Evolutionary conservation across 2,888 invertebrate genomes (phyloP), one percentile per base, ranked within the genome.

Genomic region (Cheilosia scutellata): DNA sequence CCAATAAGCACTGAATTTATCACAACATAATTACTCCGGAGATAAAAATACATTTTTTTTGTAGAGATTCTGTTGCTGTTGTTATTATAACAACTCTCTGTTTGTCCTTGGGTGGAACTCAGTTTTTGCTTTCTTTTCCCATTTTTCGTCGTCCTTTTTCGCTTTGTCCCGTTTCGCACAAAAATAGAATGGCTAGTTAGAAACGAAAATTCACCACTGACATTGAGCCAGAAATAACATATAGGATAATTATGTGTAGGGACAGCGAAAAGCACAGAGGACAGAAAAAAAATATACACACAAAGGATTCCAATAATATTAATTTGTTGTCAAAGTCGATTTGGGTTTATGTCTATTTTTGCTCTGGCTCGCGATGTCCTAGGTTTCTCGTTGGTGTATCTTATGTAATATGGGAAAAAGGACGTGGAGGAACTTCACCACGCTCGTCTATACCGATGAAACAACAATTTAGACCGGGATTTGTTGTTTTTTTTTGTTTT

Each of bases 361-460:
- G 44, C 60, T 62, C 55, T 74, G 33, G 74, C 68, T 74, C 51
- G 44, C 57, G 58, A 63, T 76, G 76, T 62, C 42, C 60, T 82
- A 75, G 70, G 82, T 72, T 66, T 72, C 68, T 82, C 72, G 71
- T 76, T 76, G 80, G 80, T 68, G 66, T 75, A 75, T 82, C 82
- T 86, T 86, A 86, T 86, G 86, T 86, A 86, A 86, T 86, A 71
- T 68, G 71, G 71, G 76, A 76, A 86, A 80, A 76, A 82, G 66
- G 76, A 76, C 72, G 75, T 86, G 53, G 49, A 80, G 75, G 60
- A 82, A 76, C 66, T 86, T 82, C 86, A 86, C 86, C 86, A 82
- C 76, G 49, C 75, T 76, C 55, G 5, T 31, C 37, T 57, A 31
- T 76, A 42, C 51, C 68, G 51, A 58, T 65, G 51, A 70, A 75